Base-by-base conservation (phyloP, 2,888 invertebrate genomes). In the Erynnis tages region DNA sequence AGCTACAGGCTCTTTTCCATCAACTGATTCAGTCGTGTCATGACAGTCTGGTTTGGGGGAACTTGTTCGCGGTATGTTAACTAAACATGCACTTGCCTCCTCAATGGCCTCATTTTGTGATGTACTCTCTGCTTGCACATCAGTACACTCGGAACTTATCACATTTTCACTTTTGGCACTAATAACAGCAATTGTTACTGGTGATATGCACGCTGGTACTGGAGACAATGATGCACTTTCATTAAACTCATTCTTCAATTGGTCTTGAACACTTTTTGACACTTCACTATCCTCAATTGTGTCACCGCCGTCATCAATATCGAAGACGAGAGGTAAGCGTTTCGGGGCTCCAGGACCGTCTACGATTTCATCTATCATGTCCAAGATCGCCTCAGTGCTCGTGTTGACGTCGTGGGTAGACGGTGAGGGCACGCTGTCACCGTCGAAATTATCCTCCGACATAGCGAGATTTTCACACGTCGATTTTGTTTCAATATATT, bases 291-390 rank as follows among this genome's bases (percentile, higher is more conserved):
- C 34, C 17, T 53, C 29, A 5, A 13, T 7, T 27, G 23, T 43
- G 30, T 46, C 53, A 44, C 34, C 53, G 50, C 55, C 59, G 23
- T 56, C 55, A 13, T 58, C 60, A 29, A 57, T 63, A 55, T 63
- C 62, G 21, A 60, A 54, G 6, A 62, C 55, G 38, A 69, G 67
- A 27, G 79, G 75, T 57, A 82, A 56, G 58, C 86, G 79, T 61
- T 79, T 84, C n/a, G 82, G 79, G 14, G 86, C 85, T 53, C 78
- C 82, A 44, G 88, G 89, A 13, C 86, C 89, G 54, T 89, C 90
- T 27, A 90, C 85, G 57, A 90, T 82, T 68, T 90, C 89, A 64
- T 90, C 90, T 58, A 90, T 90, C 90, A 90, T 89, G 61, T 89
- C 87, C 65, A 90, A 74, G 63, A 90, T 87, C 64, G 88, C 89